A percentile compares a stretch with the other conserved stretches of the same genome.
Conservation (phyloP, 2,797 vertebrate species). For the Pipistrellus pygmaeus region DNA sequence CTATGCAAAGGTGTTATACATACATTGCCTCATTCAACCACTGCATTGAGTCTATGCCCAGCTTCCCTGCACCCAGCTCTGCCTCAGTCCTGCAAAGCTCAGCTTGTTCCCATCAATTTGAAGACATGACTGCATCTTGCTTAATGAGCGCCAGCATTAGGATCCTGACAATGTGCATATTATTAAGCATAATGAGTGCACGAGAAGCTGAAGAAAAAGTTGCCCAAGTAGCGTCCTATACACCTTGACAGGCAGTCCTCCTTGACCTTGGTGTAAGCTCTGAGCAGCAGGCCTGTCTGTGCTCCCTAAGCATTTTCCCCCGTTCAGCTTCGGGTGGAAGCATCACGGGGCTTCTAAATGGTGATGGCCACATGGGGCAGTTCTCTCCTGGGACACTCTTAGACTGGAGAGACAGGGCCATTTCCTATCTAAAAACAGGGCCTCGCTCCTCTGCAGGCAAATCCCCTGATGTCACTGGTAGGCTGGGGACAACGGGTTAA, state of each 20-base stretch:
- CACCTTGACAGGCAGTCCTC: slow-evolving; percentile 59
- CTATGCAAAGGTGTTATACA: background rate
- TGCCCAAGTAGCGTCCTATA: background rate
- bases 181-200: background rate
- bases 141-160: background rate
- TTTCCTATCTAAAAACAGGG: background rate
- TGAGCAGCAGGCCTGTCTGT: background rate
- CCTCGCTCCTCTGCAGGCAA: background rate
- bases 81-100: background rate
- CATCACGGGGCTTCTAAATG: background rate
- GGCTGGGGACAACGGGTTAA: slow-evolving; percentile 46
- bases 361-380: background rate
- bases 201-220: background rate
- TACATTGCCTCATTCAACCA: background rate
- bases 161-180: background rate
- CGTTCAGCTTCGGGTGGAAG: background rate
- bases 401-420: slow-evolving; percentile 34
- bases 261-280: slow-evolving; percentile 32
- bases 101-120: too few species aligned
- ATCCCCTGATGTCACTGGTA: background rate
- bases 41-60: too few species aligned
- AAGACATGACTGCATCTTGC: background rate
- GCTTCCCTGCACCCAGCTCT: rapidly evolving
- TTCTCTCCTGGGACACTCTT: slow-evolving; percentile 46
- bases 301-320: background rate